Conservation (phyloP, 2,113 vertebrate genomes). For the Xenopus tropicalis region DNA sequence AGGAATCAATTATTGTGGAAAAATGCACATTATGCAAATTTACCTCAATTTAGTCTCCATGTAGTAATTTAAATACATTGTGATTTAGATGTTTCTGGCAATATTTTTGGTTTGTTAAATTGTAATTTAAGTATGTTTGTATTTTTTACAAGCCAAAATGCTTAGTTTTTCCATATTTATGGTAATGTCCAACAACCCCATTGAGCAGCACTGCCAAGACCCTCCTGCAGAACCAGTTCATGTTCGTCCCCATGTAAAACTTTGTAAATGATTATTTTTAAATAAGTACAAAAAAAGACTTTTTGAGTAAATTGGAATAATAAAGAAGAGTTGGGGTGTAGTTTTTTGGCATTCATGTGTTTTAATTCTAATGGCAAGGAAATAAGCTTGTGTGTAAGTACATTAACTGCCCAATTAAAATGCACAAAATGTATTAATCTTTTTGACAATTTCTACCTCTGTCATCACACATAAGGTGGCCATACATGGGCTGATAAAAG, state of each 20-base stretch:
- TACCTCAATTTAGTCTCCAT: slow-evolving; percentile 14
- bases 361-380: slow-evolving; percentile 55
- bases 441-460: too few relatives aligned
- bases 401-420: too few relatives aligned
- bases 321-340: slow-evolving; percentile 59
- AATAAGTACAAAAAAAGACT: slow-evolving; percentile 9
- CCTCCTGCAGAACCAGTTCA: background rate
- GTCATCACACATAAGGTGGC: too few relatives aligned
- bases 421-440: too few relatives aligned
- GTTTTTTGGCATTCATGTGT: slow-evolving; percentile 52
- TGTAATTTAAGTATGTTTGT: slow-evolving; percentile 35
- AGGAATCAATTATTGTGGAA: background rate
- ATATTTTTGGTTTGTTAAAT: slow-evolving; percentile 24
- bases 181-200: background rate
- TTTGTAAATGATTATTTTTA: slow-evolving; percentile 84
- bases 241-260: slow-evolving; percentile 71
- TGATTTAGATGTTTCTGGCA: slow-evolving; percentile 1
- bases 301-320: slow-evolving; percentile 57
- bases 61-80: slow-evolving; percentile 9
- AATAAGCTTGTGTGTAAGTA: too few relatives aligned
- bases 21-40: slow-evolving; percentile 17
- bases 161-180: background rate
- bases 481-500: too few relatives aligned
- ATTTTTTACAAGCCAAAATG: slow-evolving; percentile 4
- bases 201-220: background rate